Evolutionary conservation across 2,888 invertebrate genomes (phyloP), one percentile per base, ranked within the genome.

Genomic region (Bombyx huttoni): DNA sequence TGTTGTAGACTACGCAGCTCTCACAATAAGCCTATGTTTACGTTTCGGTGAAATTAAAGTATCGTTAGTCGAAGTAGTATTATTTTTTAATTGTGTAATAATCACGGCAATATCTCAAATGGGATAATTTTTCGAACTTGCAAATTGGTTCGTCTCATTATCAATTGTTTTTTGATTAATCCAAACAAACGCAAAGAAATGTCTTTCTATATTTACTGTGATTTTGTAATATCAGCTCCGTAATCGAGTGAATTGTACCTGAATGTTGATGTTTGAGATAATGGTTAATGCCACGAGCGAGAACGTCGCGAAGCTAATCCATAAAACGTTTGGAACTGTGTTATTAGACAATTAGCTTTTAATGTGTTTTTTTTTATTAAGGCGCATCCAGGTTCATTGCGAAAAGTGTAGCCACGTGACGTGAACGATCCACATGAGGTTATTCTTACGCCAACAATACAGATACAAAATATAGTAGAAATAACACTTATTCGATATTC

Each of bases 261-360:
- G 81, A 75, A 66, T 68, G 66, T 68, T 55, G 58, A 64, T 52
- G 51, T 60, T 61, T 62, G 59, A 60, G 56, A 60, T 53, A 57
- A 53, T 61, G 58, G 49, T 55, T 53, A 49, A 54, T 48, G 50
- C 49, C 52, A 52, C 34, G 52, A 47, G 52, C 53, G 51, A 49
- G 40, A 49, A 24, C 34, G 48, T 34, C 6, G 10, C 45, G 35
- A 45, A 48, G 51, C 46, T 45, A 46, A 34, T 24, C 13, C 13
- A 35, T 34, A 48, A 63, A 73, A 75, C 74, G 75, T 77, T 73
- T 68, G 73, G 80, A 73, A 83, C 84, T 86, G 85, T 83, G 83
- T 82, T 85, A 85, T 79, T 84, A 84, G 81, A 73, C 63, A 65
- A 75, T 74, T 81, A 80, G 75, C 68, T 72, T 67, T 58, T 62